phyloP scores from a whole-genome alignment of 1,140 invertebrate species.

The Odontomachus brunneus region DNA sequence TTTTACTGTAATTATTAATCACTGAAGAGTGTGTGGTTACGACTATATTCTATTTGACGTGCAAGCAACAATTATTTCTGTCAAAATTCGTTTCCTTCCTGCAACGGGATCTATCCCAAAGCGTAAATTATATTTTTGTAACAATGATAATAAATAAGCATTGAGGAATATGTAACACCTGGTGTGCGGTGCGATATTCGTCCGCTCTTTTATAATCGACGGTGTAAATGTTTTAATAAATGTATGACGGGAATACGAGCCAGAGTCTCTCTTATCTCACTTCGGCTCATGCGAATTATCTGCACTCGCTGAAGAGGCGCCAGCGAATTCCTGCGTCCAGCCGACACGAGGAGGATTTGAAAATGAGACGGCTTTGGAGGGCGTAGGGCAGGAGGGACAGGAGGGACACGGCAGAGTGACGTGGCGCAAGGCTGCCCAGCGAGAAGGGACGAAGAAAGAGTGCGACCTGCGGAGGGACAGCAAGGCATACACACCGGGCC shows the following conservation, averaged over 20 bases:
- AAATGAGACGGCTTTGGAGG: conserved; percentile 56
- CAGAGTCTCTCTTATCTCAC: background rate
- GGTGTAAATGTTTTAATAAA: too few relatives aligned
- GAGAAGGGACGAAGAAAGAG: conserved; percentile 45
- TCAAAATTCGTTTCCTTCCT: background rate
- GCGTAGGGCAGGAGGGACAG: conserved; percentile 42
- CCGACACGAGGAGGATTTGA: conserved; percentile 34
- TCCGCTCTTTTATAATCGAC: too few relatives aligned
- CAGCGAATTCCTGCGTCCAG: conserved; percentile 40
- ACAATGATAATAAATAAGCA: too few relatives aligned
- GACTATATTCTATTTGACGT: too few relatives aligned
- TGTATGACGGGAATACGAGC: background rate
- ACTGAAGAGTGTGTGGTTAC: too few relatives aligned
- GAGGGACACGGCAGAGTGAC: conserved; percentile 57
- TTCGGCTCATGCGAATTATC: conserved; percentile 19
- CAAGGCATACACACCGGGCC: conserved; percentile 71
- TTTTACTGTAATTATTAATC: conserved; percentile 14
- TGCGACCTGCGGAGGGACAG: conserved; percentile 42
- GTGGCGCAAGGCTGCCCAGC: conserved; percentile 61
- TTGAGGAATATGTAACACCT: too few relatives aligned
- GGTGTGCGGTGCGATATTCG: too few relatives aligned
- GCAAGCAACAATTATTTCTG: too few relatives aligned
- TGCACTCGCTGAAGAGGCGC: conserved; percentile 48
- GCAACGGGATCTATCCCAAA: too few relatives aligned
- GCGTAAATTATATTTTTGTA: too few relatives aligned